Percentiles rank a stretch among this genome's conserved stretches.
phyloP scores from a whole-genome alignment of 2,797 vertebrate genomes.

The Pseudochirops cupreus region DNA sequence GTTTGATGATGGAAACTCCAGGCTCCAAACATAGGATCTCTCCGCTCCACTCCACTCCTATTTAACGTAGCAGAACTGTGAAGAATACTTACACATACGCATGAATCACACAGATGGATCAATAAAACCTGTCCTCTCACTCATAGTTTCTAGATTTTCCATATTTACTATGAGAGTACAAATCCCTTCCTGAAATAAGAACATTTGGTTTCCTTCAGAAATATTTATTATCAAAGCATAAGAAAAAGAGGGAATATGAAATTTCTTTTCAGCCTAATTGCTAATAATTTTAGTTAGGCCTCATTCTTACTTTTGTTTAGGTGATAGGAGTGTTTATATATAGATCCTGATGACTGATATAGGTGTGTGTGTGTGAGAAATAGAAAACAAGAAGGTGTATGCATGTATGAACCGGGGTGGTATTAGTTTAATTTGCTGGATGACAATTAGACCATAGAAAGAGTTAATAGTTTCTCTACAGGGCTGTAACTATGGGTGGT shows the following conservation, averaged over 20 bases:
- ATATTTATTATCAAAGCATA: not conserved
- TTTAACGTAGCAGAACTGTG: not conserved
- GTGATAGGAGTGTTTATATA: not conserved
- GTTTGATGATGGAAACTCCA: not conserved
- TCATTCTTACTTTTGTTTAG: not conserved
- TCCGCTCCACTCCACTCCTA: not conserved
- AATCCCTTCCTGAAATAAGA: not conserved
- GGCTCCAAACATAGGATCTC: not conserved
- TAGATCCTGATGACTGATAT: not conserved
- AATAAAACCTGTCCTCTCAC: not conserved
- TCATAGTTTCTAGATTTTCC: not conserved
- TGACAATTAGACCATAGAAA: constrained; percentile 55
- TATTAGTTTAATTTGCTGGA: constrained; percentile 3
- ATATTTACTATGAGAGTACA: not conserved
- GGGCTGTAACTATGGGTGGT: constrained; percentile 69
- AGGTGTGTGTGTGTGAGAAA: not conserved
- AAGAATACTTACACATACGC: not conserved
- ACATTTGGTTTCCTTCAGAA: not conserved
- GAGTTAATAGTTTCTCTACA: constrained; percentile 56
- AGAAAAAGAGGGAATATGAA: not conserved
- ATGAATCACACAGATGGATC: not conserved
- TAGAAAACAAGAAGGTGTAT: not conserved
- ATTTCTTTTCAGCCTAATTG: not conserved
- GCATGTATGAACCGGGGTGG: not conserved
- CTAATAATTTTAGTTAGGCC: not conserved